Evolutionary conservation across 2,113 vertebrate genomes (phyloP).

Genomic region (Vulpes ferrilata): DNA sequence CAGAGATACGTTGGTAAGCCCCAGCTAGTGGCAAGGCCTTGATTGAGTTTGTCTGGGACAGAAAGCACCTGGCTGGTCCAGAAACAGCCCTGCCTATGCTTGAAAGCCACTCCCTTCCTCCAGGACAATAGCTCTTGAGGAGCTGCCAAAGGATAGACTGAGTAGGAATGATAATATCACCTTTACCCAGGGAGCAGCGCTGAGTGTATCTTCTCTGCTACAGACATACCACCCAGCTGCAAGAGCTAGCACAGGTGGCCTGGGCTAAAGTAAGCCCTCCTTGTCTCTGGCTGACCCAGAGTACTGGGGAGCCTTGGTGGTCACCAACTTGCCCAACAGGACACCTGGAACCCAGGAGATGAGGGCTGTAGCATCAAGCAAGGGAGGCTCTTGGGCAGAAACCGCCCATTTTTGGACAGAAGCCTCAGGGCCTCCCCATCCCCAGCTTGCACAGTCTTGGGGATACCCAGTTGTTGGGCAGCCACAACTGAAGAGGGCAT

Average conservation of each 20-base stretch:
- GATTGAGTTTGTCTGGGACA: slow-evolving; percentile 50
- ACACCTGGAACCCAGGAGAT: not conserved
- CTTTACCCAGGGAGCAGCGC: slow-evolving; percentile 51
- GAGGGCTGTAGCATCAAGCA: not conserved
- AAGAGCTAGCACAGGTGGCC: not conserved
- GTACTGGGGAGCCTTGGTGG: not conserved
- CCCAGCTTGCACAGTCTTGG: not conserved
- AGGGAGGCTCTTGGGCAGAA: not conserved
- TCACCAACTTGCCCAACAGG: not conserved
- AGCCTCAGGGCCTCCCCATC: not conserved
- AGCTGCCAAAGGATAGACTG: slow-evolving; percentile 15
- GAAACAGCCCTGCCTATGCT: slow-evolving; percentile 33
- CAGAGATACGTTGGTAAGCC: not conserved
- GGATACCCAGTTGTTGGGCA: not conserved
- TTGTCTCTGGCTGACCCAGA: slow-evolving; percentile 17
- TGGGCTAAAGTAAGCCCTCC: not conserved
- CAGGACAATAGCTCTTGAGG: slow-evolving; percentile 30
- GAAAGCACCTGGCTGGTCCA: slow-evolving; percentile 37
- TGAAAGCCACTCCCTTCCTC: slow-evolving; percentile 55
- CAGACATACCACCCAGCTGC: not conserved
- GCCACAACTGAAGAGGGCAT: not conserved
- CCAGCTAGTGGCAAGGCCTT: not conserved
- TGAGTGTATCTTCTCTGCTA: slow-evolving; percentile 32
- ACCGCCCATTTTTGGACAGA: not conserved
- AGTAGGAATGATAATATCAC: slow-evolving; percentile 54